Evolutionary conservation across 2,113 vertebrate species (phyloP), one percentile per base, ranked within the genome.

Genomic region (Engraulis encrasicolus): DNA sequence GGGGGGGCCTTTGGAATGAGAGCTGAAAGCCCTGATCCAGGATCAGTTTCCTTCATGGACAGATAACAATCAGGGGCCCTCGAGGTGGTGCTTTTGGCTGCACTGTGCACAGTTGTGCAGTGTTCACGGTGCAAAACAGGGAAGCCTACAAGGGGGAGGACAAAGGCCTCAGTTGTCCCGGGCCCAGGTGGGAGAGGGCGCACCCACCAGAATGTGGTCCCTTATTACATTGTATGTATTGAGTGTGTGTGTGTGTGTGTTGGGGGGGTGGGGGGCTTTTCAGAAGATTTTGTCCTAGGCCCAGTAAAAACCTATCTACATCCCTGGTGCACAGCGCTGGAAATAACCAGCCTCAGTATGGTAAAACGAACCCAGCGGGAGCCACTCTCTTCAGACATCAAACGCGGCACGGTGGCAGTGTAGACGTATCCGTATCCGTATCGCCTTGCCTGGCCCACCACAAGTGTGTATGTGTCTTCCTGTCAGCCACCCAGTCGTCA

Each of bases 31-130:
- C 15, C 66, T 74, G 66, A 74, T 74, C 66, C 66, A 15, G 66
- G 66, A 74, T 74, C 66, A 74, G 27, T 14, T 34, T 74, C 66
- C 66, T 74, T 15, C 34, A 74, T 74, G 27, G 31, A 74, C 66
- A 74, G 66, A 74, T 74, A 74, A 74, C 66, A 74, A 74, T 74
- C 66, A 74, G 66, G n/a, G n/a, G 18, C 66, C 66, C 66, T 74
- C 17, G 14, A 36, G 66, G 40, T 45, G 66, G 66, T n/a, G 66
- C 11, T 15, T 66, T 14, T 12, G 61, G 15, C 27, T 27, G 66
- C 27, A 31, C 15, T 74, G 66, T n/a, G n/a, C n/a, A n/a, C n/a
- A n/a, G n/a, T n/a, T n/a, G n/a, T n/a, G n/a, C n/a, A n/a, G n/a
- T n/a, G n/a, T n/a, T n/a, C n/a, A n/a, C n/a, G n/a, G n/a, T n/a